Base-by-base conservation (phyloP, 2,797 vertebrate genomes). In the Netta rufina region DNA sequence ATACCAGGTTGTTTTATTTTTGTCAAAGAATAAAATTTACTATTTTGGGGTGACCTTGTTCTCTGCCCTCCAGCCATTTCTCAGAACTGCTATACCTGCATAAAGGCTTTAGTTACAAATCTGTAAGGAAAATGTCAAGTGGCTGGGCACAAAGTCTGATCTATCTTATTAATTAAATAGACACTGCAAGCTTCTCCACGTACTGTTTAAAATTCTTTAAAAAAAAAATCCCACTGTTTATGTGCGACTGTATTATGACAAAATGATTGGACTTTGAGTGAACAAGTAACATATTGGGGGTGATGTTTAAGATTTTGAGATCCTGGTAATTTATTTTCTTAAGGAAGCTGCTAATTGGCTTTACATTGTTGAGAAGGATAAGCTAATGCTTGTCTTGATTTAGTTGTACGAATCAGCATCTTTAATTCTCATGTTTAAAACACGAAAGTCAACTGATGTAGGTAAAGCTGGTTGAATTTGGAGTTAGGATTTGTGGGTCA, bases 11-110 rank as follows among this genome's bases (percentile, higher is more conserved):
- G 75, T 91, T 91, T 93, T 65, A 33, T 77, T 93, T 86, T 90
- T 92, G 30, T 78, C 36, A 73, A 21, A 2, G 1, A 60, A 82
- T 36, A 49, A 82, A 70, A 67, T 33, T 39, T 47, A 33, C 19
- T 49, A n/a, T 36, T 88, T 96, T 77, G 7, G 45, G 28, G 16
- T 97, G 87, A 91, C 91, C 91, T 95, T 84, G 36, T 94, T 95
- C 77, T 92, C 28, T 87, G 36, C 93, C 82, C 76, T 90, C 16
- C 45, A 91, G 86, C 74, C 33, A 43, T 90, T 91, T 93, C 91
- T 84, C 81, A 90, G 64, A 88, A 92, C 56, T 87, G 80, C 91
- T 79, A 70, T 65, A 81, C 79, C 92, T 94, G 87, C 82, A 75
- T 84, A 81, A 94, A 91, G 45, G 28, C 70, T 92, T 87, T 57